Percentiles rank a stretch among this genome's conserved stretches.
These are phyloP conservation scores for Holothuria scabra DNA, from an alignment of 53 echinoderm and acorn worm genomes.

Conservation along the genomic window DNA sequence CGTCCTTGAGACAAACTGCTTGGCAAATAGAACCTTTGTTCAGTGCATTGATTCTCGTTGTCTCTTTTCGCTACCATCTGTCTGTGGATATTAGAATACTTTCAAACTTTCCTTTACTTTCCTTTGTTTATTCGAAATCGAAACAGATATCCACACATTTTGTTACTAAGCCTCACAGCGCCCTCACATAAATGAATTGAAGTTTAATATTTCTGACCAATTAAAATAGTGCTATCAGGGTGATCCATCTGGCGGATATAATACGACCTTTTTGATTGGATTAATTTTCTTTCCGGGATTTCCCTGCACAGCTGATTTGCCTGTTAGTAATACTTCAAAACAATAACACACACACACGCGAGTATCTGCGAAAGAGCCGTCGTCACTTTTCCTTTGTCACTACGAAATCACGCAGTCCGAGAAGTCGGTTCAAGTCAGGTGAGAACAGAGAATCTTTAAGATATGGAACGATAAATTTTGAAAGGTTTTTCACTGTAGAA, in stretches of 20 bases:
- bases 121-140: too few species aligned
- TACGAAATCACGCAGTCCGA: too few species aligned
- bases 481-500: too few species aligned
- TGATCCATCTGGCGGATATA: not conserved
- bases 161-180: conserved; percentile 39
- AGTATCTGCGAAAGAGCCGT: not conserved
- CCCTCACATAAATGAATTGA: not conserved
- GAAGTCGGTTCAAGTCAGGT: too few species aligned
- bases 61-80: too few species aligned
- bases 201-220: conserved; percentile 4
- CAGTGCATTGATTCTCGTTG: too few species aligned
- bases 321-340: not conserved
- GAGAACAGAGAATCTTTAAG: too few species aligned
- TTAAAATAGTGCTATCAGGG: not conserved
- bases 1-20: too few species aligned
- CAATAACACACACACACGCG: conserved; percentile 36
- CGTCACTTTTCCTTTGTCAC: conserved; percentile 7
- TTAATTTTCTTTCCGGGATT: conserved; percentile 6
- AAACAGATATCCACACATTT: too few species aligned
- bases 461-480: too few species aligned
- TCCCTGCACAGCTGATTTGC: conserved; percentile 35
- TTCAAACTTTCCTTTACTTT: too few species aligned
- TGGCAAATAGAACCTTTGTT: too few species aligned
- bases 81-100: not conserved
- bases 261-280: not conserved